Evolutionary conservation across 2,888 invertebrate genomes (phyloP).

Genomic region (Spicauda simplicius): DNA sequence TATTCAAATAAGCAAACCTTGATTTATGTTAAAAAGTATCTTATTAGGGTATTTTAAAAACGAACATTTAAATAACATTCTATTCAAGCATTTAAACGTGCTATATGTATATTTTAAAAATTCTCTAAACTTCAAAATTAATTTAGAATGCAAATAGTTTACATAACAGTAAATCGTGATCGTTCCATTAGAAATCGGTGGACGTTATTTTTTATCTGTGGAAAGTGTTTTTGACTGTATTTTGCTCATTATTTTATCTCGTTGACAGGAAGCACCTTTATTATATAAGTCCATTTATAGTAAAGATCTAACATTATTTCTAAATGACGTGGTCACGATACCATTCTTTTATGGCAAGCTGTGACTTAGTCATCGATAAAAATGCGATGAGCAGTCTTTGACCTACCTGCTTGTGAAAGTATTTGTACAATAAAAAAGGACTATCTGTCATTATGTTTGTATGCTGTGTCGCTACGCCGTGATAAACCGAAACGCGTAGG

Average conservation of each 20-base stretch:
- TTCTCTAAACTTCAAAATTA: conserved; percentile 7
- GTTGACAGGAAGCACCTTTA: conserved; percentile 3
- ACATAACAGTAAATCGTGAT: conserved; percentile 22
- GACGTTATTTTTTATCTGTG: conserved; percentile 19
- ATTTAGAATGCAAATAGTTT: conserved; percentile 19
- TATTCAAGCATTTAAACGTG: neutral
- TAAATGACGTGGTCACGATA: neutral
- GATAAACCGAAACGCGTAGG: too few relatives aligned
- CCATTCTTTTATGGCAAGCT: neutral
- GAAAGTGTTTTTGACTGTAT: conserved; percentile 18
- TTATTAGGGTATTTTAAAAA: neutral
- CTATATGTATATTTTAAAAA: conserved; percentile 10
- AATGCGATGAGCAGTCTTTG: conserved; percentile 3
- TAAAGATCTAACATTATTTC: neutral
- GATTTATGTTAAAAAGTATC: too few relatives aligned
- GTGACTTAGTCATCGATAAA: neutral
- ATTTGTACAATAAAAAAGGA: neutral
- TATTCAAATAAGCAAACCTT: too few relatives aligned
- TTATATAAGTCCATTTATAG: neutral
- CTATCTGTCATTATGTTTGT: neutral
- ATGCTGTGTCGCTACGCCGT: too few relatives aligned
- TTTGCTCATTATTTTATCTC: neutral
- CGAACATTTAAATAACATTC: neutral
- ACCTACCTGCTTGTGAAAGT: neutral
- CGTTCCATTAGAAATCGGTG: conserved; percentile 16